Evolutionary conservation across 2,888 invertebrate genomes (phyloP).

Genomic region (Rhopalosiphum nymphaeae): DNA sequence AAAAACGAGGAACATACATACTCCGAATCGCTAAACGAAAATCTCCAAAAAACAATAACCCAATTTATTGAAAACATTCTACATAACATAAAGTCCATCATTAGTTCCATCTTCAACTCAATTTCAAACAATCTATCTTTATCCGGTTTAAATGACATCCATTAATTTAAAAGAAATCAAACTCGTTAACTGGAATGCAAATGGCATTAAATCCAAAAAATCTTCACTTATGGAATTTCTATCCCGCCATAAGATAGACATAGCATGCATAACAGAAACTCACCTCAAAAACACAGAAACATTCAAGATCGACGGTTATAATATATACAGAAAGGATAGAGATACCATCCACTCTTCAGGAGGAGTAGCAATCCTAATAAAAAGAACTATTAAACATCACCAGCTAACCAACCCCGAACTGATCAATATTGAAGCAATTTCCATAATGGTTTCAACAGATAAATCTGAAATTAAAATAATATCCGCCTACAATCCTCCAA

Average conservation of each 20-base stretch:
- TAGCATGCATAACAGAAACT: slow-evolving; percentile 63
- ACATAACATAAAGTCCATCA: slow-evolving; percentile 27
- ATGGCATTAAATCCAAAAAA: slow-evolving; percentile 47
- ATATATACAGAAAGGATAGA: slow-evolving; percentile 51
- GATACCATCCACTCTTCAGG: slow-evolving; percentile 56
- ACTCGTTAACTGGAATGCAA: slow-evolving; percentile 33
- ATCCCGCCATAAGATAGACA: slow-evolving; percentile 56
- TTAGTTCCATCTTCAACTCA: slow-evolving; percentile 40
- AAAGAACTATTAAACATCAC: slow-evolving; percentile 50
- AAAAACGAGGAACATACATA: slow-evolving; percentile 21
- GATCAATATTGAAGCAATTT: slow-evolving; percentile 4
- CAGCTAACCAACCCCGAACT: slow-evolving; percentile 4
- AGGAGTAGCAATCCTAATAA: slow-evolving; percentile 65
- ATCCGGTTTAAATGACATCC: slow-evolving; percentile 6
- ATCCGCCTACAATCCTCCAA: slow-evolving; percentile 40
- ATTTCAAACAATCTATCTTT: slow-evolving; percentile 37
- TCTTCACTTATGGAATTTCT: slow-evolving; percentile 54
- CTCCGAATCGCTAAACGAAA: slow-evolving; percentile 14
- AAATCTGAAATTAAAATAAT: slow-evolving; percentile 21
- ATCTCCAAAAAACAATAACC: slow-evolving; percentile 40
- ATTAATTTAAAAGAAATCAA: slow-evolving; percentile 44
- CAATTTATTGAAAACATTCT: slow-evolving; percentile 45
- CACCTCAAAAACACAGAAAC: slow-evolving; percentile 59
- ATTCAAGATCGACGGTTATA: slow-evolving; percentile 58
- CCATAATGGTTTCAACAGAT: slow-evolving; percentile 31